Evolutionary conservation across 2,797 vertebrate genomes (phyloP).

Genomic region (Petrocephalus schoutedeni): DNA sequence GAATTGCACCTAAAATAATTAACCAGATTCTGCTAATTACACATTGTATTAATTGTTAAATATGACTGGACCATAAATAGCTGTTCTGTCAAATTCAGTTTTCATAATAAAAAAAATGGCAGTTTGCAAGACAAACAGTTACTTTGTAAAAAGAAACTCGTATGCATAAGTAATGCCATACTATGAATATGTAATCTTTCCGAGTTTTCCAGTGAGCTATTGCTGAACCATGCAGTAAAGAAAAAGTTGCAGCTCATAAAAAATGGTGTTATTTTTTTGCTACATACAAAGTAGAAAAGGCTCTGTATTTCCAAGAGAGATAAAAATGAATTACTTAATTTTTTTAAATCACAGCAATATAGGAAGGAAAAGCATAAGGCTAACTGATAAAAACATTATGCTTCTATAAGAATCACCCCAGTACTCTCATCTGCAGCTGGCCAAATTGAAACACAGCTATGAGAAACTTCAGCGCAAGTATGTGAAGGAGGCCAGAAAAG

Average conservation of each 20-base stretch:
- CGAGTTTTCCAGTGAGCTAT: background rate
- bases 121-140: background rate
- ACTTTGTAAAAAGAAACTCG: background rate
- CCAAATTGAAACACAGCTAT: slow-evolving; percentile 82
- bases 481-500: slow-evolving; percentile 61
- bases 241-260: background rate
- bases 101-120: background rate
- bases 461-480: slow-evolving; percentile 83
- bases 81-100: background rate
- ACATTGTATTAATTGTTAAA: background rate
- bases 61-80: background rate
- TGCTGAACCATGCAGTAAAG: background rate
- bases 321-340: background rate
- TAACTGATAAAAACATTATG: background rate
- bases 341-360: background rate
- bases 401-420: background rate
- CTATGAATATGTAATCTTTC: background rate
- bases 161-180: background rate
- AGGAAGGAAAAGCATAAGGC: background rate
- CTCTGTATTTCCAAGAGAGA: too few species aligned
- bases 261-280: background rate
- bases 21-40: background rate
- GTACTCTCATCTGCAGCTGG: slow-evolving; percentile 59
- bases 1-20: background rate
- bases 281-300: too few species aligned